These are phyloP conservation scores for Hydrochoerus hydrochaeris DNA, from an alignment of 2,113 vertebrate species.

Conservation along the genomic window DNA sequence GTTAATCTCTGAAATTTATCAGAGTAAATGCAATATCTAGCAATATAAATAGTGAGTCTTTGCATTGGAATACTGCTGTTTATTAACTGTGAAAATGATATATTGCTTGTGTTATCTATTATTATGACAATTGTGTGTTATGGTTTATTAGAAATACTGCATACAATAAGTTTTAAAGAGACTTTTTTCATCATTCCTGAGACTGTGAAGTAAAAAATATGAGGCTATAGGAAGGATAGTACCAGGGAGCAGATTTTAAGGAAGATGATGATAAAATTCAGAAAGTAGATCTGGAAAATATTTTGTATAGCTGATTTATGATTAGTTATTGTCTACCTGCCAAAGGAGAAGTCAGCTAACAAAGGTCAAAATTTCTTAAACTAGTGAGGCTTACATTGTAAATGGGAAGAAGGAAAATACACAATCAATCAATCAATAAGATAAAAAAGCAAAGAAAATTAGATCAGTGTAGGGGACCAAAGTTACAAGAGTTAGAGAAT, in stretches of 20 bases:
- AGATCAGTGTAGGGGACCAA: background rate
- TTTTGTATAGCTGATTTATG: background rate
- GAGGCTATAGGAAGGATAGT: background rate
- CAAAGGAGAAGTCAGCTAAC: background rate
- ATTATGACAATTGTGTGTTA: background rate
- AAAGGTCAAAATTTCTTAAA: background rate
- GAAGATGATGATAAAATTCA: background rate
- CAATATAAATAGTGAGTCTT: slow-evolving; percentile 25
- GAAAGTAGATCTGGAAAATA: background rate
- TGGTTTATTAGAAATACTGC: background rate
- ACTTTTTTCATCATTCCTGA: background rate
- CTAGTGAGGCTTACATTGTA: background rate
- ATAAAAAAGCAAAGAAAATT: background rate
- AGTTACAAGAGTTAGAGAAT: background rate
- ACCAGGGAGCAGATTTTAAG: background rate
- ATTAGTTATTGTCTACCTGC: background rate
- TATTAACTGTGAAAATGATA: background rate
- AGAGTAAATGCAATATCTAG: background rate
- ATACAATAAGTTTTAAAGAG: background rate
- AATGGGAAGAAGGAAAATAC: background rate
- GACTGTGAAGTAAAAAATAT: background rate
- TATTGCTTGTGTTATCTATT: background rate
- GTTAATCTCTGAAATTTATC: background rate
- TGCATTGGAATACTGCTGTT: background rate
- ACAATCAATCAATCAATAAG: background rate